Evolutionary conservation across 2,888 invertebrate species (phyloP).

Genomic region (Girardia tigrina): DNA sequence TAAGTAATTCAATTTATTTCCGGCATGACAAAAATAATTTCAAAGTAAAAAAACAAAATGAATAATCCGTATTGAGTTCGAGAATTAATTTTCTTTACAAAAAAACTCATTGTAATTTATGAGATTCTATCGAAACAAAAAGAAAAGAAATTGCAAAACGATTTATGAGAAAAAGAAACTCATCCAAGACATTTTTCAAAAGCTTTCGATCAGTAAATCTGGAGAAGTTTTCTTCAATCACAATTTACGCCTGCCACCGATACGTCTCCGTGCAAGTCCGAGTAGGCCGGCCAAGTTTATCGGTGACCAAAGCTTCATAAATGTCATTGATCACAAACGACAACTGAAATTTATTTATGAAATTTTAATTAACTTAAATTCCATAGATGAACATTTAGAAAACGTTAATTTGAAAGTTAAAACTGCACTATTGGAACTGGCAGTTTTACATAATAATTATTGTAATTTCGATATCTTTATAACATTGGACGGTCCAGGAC

Average conservation of each 20-base stretch:
- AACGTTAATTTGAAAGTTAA: not conserved
- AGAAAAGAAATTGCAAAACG: not conserved
- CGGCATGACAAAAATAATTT: too few species aligned
- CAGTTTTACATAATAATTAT: not conserved
- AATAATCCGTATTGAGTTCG: too few species aligned
- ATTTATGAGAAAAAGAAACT: not conserved
- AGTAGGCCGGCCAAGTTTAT: not conserved
- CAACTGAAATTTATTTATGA: slow-evolving; percentile 11
- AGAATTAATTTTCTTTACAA: too few species aligned
- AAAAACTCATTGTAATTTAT: too few species aligned
- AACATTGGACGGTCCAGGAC: not conserved
- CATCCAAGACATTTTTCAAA: not conserved
- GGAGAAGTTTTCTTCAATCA: not conserved
- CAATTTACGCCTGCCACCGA: not conserved
- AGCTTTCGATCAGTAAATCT: not conserved
- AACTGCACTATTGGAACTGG: not conserved
- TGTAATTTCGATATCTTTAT: not conserved
- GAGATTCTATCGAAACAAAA: not conserved
- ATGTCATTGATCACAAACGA: not conserved
- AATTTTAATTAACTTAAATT: not conserved
- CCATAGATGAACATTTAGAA: not conserved
- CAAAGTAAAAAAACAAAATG: too few species aligned
- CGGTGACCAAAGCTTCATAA: not conserved
- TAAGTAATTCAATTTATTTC: too few species aligned
- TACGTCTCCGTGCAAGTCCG: not conserved